Base-by-base conservation (phyloP, 2,888 invertebrate species). In the Catocala nupta region DNA sequence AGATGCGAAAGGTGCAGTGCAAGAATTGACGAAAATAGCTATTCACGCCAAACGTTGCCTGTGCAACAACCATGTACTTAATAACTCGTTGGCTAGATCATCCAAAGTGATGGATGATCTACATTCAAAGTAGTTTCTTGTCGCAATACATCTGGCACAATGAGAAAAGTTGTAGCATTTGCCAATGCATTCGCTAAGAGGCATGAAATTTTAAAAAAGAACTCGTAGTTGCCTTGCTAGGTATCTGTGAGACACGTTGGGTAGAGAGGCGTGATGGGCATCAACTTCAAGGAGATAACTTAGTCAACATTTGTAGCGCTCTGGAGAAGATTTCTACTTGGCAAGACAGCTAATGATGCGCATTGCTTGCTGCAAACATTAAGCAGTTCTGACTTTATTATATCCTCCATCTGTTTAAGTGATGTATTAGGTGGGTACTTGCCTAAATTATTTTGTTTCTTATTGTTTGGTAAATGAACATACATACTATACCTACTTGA, bases 1-100 rank as follows among this genome's bases (percentile, higher is more conserved):
- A 45, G 78, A 81, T 44, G 48, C 63, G 50, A 79, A 80, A 65
- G 81, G 81, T 43, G 79, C 81, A 10, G 78, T 79, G 39, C 58
- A 68, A 33, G 73, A 80, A 71, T 55, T 82, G 34, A 60, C 62
- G 49, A 77, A 80, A 69, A 64, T 39, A 47, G 70, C 74, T 36
- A 63, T 57, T 44, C 60, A 77, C 56, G 79, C 72, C 39, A 77
- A 63, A 64, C 56, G 64, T 59, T 76, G 68, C 59, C 78, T 76
- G 7, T 78, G 82, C 61, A 70, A 55, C 54, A 80, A 80, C 58
- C 80, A 81, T 68, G 55, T 67, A 7, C 66, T 81, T 10, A 81
- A 82, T 52, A 77, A 77, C 62, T 73, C 71, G 4, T 63, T 77
- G 45, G 59, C 67, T 5, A 47, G 70, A 61, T 50, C 70, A 42